Evolutionary conservation across 2,888 invertebrate species (phyloP), one percentile per base, ranked within the genome.

Genomic region (Microplitis manilae): DNA sequence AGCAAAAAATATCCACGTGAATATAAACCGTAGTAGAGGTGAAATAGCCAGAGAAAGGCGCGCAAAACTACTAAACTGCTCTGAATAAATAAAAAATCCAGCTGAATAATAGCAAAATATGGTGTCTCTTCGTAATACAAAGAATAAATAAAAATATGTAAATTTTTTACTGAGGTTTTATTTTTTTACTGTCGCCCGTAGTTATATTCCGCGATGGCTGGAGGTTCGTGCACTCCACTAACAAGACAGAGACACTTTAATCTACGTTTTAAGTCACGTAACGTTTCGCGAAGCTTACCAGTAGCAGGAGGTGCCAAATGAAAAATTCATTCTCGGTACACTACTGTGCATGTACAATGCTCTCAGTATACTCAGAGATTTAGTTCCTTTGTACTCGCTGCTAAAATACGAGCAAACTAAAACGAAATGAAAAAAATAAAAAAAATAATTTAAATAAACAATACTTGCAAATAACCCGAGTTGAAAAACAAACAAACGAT

Each of bases 231-330:
- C 20, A 75, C 61, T 68, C 17, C 60, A 13, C n/a, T 40, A 74
- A 67, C 74, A 79, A 79, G 79, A 80, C 82, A 68, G 61, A 68
- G 68, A 82, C 86, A 85, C 86, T 87, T 87, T 87, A 86, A 87
- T 87, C 86, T 86, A 85, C 85, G 83, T 84, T 85, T 85, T 84
- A 83, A 84, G 85, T 84, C 83, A 82, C 84, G 83, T 83, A 85
- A 83, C 84, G 86, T 85, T 84, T 85, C 84, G 86, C 85, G 86
- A 85, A 84, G 81, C 80, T 85, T 84, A 8, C 50, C 9, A 13
- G 50, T 50, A 50, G 9, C 50, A 50, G 50, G 50, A 85, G 85
- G 83, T 84, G 83, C 82, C 82, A 83, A 82, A 85, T 85, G 85
- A 86, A 86, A 86, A 86, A 86, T 86, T 86, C 85, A 86, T 86